A percentile compares a stretch with the other conserved stretches of the same genome.
These are phyloP conservation scores for Pluvianellus socialis DNA, from an alignment of 2,113 vertebrate genomes.

Conservation along the genomic window DNA sequence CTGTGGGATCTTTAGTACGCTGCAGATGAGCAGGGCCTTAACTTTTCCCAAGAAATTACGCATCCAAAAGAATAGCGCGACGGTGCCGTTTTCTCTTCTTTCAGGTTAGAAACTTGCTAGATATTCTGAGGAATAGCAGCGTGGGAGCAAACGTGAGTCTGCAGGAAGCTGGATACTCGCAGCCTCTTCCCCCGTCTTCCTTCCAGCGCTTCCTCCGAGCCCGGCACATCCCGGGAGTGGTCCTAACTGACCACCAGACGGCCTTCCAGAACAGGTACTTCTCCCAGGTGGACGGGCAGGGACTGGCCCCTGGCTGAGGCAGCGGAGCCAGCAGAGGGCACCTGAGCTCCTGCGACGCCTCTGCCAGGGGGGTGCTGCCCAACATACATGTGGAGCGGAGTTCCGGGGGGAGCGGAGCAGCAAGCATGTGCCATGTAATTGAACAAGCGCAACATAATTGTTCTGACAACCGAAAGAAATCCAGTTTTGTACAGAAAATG, in stretches of 20 bases:
- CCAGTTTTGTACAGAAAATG: not conserved
- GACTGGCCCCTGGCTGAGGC: not conserved
- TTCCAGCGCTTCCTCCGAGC: constrained; percentile 90
- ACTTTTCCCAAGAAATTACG: not conserved
- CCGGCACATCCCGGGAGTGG: constrained; percentile 82
- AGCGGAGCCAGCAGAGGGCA: not conserved
- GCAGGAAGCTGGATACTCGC: constrained; percentile 49
- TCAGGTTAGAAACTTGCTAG: constrained; percentile 78
- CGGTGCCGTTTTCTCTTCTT: not conserved
- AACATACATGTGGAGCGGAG: not conserved
- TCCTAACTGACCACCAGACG: constrained; percentile 82
- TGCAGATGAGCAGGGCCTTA: not conserved
- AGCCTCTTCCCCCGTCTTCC: constrained; percentile 89
- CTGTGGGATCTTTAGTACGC: not conserved
- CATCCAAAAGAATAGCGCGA: not conserved
- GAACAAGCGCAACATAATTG: constrained; percentile 12
- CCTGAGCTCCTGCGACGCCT: not conserved
- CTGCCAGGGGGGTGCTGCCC: not conserved
- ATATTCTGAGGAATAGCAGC: constrained; percentile 48
- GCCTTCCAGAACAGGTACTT: constrained; percentile 82
- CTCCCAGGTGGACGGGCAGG: fast-evolving
- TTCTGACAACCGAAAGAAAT: constrained; percentile 51
- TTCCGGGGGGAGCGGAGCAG: not conserved
- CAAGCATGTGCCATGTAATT: not conserved
- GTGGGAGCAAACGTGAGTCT: constrained; percentile 25